Conservation (phyloP, 2,888 invertebrate species). For the Yponomeuta cagnagella region DNA sequence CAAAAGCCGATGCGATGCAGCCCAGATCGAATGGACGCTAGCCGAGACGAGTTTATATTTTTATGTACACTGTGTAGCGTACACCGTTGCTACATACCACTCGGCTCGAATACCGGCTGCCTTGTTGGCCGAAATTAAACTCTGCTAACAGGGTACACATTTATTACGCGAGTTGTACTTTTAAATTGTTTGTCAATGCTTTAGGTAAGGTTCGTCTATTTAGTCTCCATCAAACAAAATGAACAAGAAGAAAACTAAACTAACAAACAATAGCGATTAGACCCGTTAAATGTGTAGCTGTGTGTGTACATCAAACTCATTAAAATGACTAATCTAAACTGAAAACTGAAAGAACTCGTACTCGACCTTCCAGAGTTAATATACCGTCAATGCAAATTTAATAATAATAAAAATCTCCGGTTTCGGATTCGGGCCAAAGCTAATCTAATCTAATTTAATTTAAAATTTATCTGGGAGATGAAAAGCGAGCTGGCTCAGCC, state of each 20-base stretch:
- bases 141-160: neutral
- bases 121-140: neutral
- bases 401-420: slow-evolving; percentile 6
- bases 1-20: slow-evolving; percentile 28
- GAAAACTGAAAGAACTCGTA: neutral
- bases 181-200: neutral
- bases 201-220: neutral
- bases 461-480: slow-evolving; percentile 62
- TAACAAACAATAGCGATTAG: too few species aligned
- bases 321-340: neutral
- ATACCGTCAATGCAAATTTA: neutral
- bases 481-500: slow-evolving; percentile 40
- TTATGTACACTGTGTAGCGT: neutral
- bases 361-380: neutral
- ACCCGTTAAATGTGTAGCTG: too few species aligned
- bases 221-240: too few species aligned
- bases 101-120: neutral
- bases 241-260: too few species aligned
- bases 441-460: slow-evolving; percentile 66
- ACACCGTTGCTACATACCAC: neutral
- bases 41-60: slow-evolving; percentile 13
- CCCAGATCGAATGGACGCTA: slow-evolving; percentile 10
- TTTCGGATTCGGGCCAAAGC: slow-evolving; percentile 38
- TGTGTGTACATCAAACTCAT: too few species aligned
- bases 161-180: neutral